Evolutionary conservation across 2,797 vertebrate species (phyloP), one percentile per base, ranked within the genome.

Genomic region (Muscicapa comitata): DNA sequence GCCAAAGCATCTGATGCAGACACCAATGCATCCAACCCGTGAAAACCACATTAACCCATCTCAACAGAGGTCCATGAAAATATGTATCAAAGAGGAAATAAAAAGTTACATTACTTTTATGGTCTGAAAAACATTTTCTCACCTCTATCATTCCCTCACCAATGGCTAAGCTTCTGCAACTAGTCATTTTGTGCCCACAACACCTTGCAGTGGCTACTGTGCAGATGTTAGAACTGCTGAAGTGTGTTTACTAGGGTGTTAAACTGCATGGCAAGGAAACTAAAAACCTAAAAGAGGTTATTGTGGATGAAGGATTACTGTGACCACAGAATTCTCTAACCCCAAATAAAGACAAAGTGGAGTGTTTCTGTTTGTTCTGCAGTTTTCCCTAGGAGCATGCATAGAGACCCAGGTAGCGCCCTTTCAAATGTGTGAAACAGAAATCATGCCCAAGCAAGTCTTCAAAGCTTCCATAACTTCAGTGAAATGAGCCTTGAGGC

Each of bases 391-490:
- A 76, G 18, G 54, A 94, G 28, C 29, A 45, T 10, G 47, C 21
- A 48, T 0, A 48, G 51, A 78, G 42, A 90, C 24, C 10, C 47
- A 73, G 62, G 35, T 62, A 95, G 76, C 25, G 90, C 72, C 71
- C 82, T 95, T 96, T 88, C 92, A 95, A 95, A 91, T 48, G 92
- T 38, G 86, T 81, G 95, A 88, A 94, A 81, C 2, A 75, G 79
- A 94, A 95, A 88, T 95, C 93, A 78, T 96, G 95, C 55, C 93
- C 90, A 94, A 96, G 94, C 95, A 95, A 94, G 93, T 84, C 88
- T 94, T 95, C 92, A 95, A 96, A 96, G 92, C 92, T 90, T 84
- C 93, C 83, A 88, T 63, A 92, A 84, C 86, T 90, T 92, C 73
- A 73, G 73, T 73, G 76, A 95, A 96, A 93, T 67, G 88, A 96